Base-by-base conservation (phyloP, 2,888 invertebrate genomes). In the Noctua comes region DNA sequence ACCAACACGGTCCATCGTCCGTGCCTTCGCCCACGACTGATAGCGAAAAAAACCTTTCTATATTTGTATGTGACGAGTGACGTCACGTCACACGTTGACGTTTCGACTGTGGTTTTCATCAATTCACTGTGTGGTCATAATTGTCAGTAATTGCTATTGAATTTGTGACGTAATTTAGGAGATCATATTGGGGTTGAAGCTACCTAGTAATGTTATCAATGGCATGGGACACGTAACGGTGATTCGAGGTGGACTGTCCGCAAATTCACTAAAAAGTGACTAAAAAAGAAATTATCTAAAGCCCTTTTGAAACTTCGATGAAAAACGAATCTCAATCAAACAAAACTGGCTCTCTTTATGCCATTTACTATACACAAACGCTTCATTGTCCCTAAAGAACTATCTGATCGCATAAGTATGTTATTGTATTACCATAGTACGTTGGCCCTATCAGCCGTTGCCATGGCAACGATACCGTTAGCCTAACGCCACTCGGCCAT, bases 381-480 rank as follows among this genome's bases (percentile, higher is more conserved):
- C 27, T 68, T 76, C 72, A 72, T 69, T 78, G 80, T 76, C 73
- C 54, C 64, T 71, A 62, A 74, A 76, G 65, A 74, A 64, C 70
- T 79, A 72, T 86, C 70, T 66, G 72, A 72, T 76, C 64, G 64
- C 80, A 70, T 86, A 86, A 83, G 80, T 79, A 76, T 84, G 85
- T 86, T 88, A 76, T 86, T 88, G 84, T 86, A 82, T 85, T 85
- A 85, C 75, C 88, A 86, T 83, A 89, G 89, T 88, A 88, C 88
- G 80, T 86, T 88, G 86, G 89, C 89, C 88, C 84, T 86, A 82
- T 82, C 80, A 82, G 75, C 76, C 54, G 88, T 88, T 88, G 81
- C 88, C 46, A 88, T 88, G 83, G 84, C 73, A 84, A 88, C 86
- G 64, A 64, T 81, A 84, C 88, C 87, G 88, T 89, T 89, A 88